Evolutionary conservation across 2,113 vertebrate species (phyloP).

Genomic region (Atlantisia rogersi): DNA sequence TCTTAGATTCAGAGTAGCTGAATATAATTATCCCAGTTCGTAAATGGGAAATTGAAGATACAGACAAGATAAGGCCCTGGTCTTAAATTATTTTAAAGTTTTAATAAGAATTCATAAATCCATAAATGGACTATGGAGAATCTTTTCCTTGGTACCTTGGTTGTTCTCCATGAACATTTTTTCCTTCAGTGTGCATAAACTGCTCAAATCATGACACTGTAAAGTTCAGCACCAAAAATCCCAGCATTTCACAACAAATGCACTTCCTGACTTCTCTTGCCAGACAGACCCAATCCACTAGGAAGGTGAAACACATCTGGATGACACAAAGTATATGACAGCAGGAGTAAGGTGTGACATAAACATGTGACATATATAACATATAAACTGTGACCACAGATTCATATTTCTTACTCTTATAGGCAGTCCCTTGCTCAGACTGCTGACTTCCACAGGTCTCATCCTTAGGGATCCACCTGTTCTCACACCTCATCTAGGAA

Average conservation of each 20-base stretch:
- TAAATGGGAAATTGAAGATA: neutral
- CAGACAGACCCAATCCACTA: too few species aligned
- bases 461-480: neutral
- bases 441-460: neutral
- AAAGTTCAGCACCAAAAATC: neutral
- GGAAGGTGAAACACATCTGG: neutral
- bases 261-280: neutral
- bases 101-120: neutral
- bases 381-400: neutral
- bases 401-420: neutral
- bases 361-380: neutral
- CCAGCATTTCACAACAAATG: neutral
- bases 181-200: neutral
- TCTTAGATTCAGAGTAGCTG: neutral
- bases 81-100: neutral
- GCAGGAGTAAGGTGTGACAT: too few species aligned
- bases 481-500: neutral
- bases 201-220: neutral
- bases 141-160: neutral
- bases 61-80: neutral
- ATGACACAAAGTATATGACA: neutral
- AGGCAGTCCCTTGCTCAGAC: neutral
- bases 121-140: neutral
- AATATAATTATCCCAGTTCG: neutral
- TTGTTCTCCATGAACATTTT: neutral